Evolutionary conservation across 2,113 vertebrate species (phyloP), one percentile per base, ranked within the genome.

Genomic region (Nesogale talazaci): DNA sequence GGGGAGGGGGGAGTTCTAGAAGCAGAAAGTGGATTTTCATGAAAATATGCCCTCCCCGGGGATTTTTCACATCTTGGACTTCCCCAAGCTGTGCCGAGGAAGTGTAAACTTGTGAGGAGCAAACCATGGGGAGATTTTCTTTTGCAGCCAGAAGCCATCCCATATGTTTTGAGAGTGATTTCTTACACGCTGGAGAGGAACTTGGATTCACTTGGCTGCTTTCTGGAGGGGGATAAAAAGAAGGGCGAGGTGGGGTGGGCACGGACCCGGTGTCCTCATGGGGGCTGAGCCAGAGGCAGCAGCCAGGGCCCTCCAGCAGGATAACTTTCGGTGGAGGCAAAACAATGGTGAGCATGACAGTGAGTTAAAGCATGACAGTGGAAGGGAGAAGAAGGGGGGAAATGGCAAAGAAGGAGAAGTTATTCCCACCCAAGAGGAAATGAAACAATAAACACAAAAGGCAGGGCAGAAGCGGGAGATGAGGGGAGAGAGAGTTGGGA

Each of bases 131-230:
- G 36, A 91, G 80, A 95, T 86, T 91, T 94, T 96, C 91, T 93
- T 96, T 96, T 93, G 86, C 36, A 93, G 82, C 86, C 82, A 65
- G 96, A 95, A 96, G 94, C 94, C 91, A 92, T 95, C 74, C 93
- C 89, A 95, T 92, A 89, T 94, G 95, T 85, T 42, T 85, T 57
- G 57, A 93, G 57, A 95, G 89, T 95, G 86, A 83, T 92, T 96
- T 95, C 94, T 92, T 78, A 82, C 63, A 90, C 9, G 0, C 79
- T 56, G 57, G 57, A 63, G 92, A 84, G 22, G 25, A 82, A 91
- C 80, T 86, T 90, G 92, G 94, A 88, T 95, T 87, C 84, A 82
- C 69, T 46, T 85, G 46, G 40, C 83, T 95, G 12, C 83, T 95
- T 89, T 88, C 91, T 93, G 61, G 38, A 80, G 81, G 57, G 75